phyloP scores from a whole-genome alignment of 2,888 invertebrate genomes.

The Drosophila histrio region DNA sequence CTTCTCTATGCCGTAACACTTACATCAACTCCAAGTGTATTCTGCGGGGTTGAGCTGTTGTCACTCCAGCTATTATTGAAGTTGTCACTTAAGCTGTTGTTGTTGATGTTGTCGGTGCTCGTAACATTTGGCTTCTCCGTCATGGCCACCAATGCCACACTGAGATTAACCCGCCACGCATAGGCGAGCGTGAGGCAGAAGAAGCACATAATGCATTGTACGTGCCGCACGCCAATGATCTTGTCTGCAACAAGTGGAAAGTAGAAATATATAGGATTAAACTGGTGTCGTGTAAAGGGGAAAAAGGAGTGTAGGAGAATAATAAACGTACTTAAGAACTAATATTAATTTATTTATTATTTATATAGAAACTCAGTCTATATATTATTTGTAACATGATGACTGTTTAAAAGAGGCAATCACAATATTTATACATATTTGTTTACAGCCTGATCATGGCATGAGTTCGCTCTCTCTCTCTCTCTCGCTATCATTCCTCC shows the following conservation, averaged over 20 bases:
- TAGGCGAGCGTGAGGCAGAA: conserved; percentile 87
- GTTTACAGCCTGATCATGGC: neutral
- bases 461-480: neutral
- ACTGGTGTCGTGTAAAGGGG: no score
- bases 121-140: conserved; percentile 84
- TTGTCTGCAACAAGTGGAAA: conserved; percentile 63
- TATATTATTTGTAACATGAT: neutral
- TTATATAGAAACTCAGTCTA: no score
- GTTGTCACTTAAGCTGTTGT: neutral
- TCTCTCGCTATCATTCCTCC: neutral
- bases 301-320: no score
- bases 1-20: neutral
- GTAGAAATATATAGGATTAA: no score
- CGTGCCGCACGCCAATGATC: conserved; percentile 87
- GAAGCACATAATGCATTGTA: conserved; percentile 87
- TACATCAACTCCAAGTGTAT: conserved; percentile 13
- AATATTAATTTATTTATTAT: no score
- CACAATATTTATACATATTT: neutral
- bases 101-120: neutral
- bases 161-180: conserved; percentile 88
- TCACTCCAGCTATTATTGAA: neutral
- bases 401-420: neutral
- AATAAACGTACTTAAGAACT: no score
- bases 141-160: conserved; percentile 91
- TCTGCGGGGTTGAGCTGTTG: neutral